Conservation (phyloP, 2,797 vertebrate genomes). For the Mallotus villosus region DNA sequence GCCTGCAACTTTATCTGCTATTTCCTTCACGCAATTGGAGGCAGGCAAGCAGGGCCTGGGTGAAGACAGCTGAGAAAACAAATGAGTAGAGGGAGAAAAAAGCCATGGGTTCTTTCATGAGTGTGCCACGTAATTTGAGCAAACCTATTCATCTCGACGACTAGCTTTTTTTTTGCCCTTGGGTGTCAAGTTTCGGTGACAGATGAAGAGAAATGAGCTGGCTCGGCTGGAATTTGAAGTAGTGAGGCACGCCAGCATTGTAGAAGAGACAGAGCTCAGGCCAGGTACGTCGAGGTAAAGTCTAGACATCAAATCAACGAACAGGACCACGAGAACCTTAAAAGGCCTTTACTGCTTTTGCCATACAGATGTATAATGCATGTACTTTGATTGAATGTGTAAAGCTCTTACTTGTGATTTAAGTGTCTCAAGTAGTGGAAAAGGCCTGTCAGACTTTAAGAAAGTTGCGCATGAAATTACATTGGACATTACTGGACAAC, state of each 20-base stretch:
- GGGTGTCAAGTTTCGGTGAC: constrained; percentile 65
- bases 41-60: neutral
- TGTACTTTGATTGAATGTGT: neutral
- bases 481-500: neutral
- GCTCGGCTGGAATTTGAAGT: constrained; percentile 58
- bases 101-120: constrained; percentile 29
- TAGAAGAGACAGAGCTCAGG: constrained; percentile 28
- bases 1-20: constrained; percentile 27
- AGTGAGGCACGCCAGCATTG: constrained; percentile 15
- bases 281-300: neutral
- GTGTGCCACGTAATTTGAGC: constrained; percentile 56
- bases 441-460: neutral
- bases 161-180: constrained; percentile 34
- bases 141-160: constrained; percentile 59
- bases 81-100: constrained; percentile 17
- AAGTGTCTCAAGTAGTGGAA: too few species aligned
- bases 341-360: neutral
- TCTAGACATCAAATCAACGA: neutral
- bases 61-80: constrained; percentile 65
- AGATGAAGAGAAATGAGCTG: constrained; percentile 61
- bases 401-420: neutral
- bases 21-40: constrained; percentile 38
- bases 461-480: too few species aligned
- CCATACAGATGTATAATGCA: neutral
- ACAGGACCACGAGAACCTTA: neutral